phyloP scores from a whole-genome alignment of 2,797 vertebrate genomes.

The Ibycter americanus region DNA sequence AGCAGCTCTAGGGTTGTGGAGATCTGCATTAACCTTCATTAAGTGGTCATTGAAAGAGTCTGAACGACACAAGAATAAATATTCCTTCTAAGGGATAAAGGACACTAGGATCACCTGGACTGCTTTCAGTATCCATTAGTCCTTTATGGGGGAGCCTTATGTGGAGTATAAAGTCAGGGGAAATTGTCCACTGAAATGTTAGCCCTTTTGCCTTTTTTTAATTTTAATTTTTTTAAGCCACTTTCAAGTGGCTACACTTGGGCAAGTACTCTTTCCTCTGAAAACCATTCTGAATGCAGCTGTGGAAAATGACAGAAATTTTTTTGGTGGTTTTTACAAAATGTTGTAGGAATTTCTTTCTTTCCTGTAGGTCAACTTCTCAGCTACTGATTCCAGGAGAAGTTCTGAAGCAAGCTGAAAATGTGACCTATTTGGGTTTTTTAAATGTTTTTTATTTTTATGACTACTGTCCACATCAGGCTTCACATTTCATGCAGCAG shows the following conservation, averaged over 20 bases:
- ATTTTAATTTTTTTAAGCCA: neutral
- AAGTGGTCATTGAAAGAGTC: neutral
- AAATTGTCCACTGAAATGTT: neutral
- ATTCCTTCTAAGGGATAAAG: neutral
- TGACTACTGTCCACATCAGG: neutral
- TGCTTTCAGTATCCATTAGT: neutral
- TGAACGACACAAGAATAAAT: neutral
- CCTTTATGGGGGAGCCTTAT: neutral
- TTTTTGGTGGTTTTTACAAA: neutral
- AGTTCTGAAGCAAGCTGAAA: conserved; percentile 11
- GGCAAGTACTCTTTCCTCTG: neutral
- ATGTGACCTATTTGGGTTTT: neutral
- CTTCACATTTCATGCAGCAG: conserved; percentile 1
- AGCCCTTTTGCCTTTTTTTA: neutral
- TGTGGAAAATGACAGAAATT: neutral
- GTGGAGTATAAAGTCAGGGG: neutral
- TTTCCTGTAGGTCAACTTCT: neutral
- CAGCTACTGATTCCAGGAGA: neutral
- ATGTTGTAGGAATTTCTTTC: neutral
- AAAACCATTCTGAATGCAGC: neutral
- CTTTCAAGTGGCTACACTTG: neutral
- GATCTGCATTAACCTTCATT: neutral
- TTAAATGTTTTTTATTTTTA: neutral
- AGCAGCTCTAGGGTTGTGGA: neutral
- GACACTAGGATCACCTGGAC: neutral